Evolutionary conservation across 2,113 vertebrate species (phyloP), one percentile per base, ranked within the genome.

Genomic region (Atrichornis clamosus): DNA sequence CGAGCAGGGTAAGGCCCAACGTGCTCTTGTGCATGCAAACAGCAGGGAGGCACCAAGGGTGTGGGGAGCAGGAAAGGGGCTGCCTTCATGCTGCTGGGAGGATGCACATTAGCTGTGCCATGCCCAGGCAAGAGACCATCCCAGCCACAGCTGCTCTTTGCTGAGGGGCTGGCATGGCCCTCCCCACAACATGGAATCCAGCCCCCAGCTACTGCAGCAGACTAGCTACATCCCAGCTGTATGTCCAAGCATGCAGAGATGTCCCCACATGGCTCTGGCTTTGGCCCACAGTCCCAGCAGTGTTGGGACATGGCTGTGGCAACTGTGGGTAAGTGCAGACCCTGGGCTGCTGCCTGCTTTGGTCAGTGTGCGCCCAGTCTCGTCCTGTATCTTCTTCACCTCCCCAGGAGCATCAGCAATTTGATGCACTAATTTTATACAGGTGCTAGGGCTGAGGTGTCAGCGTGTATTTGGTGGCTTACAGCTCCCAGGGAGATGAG

Each of bases 11-110:
- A 90, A 92, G 64, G 80, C 89, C 85, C 80, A 80, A 37, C 0
- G 1, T 44, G 64, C 84, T 74, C 55, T 37, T 83, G 67, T 84
- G 35, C 95, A 96, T 92, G 91, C 91, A 91, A 84, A 74, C 30
- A 56, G 72, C 42, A 69, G 50, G 72, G 83, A 92, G 86, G 91
- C 79, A 89, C 49, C 0, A 1, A 68, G 56, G 39, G 15, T 73
- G 10, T 2, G 12, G 33, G 67, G 35, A 73, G 79, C 0, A 0
- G 27, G 58, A 41, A 56, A 74, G 22, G 28, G 15, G 53, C 84
- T 87, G 49, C 53, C 68, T 80, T 72, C 72, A 37, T 0, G 0
- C 30, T 69, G 30, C 77, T 0, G 0, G 50, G 37, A 74, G 32
- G 77, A 37, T 3, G 8, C 13, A 11, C 11, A 5, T 56, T 68